phyloP scores from a whole-genome alignment of 2,797 vertebrate genomes.

The Microctenopoma steveboyesi region DNA sequence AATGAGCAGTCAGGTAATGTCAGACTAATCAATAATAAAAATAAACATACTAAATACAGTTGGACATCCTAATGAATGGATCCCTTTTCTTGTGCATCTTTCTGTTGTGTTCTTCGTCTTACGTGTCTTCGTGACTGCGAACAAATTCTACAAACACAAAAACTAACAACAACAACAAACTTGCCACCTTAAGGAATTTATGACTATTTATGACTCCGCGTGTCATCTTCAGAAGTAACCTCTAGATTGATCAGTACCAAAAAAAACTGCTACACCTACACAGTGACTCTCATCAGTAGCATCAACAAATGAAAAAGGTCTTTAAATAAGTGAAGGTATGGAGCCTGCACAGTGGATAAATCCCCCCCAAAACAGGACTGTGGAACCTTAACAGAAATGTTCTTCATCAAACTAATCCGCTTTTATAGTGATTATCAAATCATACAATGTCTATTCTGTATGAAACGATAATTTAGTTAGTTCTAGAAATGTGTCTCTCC shows the following conservation, averaged over 20 bases:
- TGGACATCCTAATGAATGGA: too few relatives aligned
- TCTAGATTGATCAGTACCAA: neutral
- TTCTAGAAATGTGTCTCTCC: slow-evolving; percentile 4
- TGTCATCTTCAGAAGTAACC: neutral
- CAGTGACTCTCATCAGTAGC: neutral
- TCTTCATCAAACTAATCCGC: neutral
- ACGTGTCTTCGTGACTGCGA: neutral
- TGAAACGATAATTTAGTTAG: neutral
- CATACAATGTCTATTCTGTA: neutral
- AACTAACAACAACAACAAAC: too few relatives aligned
- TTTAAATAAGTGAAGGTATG: neutral
- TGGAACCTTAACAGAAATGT: neutral
- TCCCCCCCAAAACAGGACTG: neutral
- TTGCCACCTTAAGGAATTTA: neutral
- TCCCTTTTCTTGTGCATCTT: too few relatives aligned
- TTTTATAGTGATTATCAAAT: neutral
- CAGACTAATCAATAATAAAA: neutral
- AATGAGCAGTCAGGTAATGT: too few relatives aligned
- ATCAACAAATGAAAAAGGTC: neutral
- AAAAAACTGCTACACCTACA: neutral
- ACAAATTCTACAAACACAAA: too few relatives aligned
- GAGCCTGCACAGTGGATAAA: neutral
- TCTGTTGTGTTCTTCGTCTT: neutral
- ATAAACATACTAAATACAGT: neutral
- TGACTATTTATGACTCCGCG: neutral